phyloP scores from a whole-genome alignment of 2,797 vertebrate genomes.

The Hephaestus fuliginosus region DNA sequence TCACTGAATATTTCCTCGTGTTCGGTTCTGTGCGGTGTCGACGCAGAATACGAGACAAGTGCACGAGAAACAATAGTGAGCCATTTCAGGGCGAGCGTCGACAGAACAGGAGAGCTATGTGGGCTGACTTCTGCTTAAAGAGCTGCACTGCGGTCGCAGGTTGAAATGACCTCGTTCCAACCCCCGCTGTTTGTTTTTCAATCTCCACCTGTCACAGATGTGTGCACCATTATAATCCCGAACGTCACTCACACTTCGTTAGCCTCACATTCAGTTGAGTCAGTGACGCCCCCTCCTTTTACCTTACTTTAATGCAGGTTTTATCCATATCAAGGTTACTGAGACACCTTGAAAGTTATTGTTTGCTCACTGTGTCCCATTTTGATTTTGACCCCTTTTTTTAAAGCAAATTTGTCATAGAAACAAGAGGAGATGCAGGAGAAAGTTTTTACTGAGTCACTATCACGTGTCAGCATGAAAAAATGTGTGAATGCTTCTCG shows the following conservation, averaged over 20 bases:
- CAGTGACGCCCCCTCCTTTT: background rate
- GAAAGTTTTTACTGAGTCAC: background rate
- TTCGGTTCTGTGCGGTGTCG: background rate
- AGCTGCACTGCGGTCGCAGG: background rate
- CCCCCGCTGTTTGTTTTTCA: background rate
- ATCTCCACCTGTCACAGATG: conserved; percentile 7
- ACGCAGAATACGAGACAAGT: background rate
- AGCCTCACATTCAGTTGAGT: background rate
- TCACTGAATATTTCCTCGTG: background rate
- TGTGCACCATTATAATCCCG: background rate
- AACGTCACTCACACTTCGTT: background rate
- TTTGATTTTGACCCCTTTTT: conserved; percentile 22
- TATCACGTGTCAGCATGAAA: background rate
- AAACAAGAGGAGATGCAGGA: background rate
- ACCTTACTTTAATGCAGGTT: background rate
- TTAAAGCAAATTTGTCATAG: conserved; percentile 2
- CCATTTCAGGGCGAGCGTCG: background rate
- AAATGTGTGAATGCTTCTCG: background rate
- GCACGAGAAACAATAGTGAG: background rate
- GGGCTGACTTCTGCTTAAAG: background rate
- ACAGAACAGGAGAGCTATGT: background rate
- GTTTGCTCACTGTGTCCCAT: conserved; percentile 13
- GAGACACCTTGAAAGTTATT: background rate
- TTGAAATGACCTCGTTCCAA: background rate
- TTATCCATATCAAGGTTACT: background rate